These are phyloP conservation scores for Calephelis perditalis DNA, from an alignment of 2,888 invertebrate genomes.

Conservation along the genomic window DNA sequence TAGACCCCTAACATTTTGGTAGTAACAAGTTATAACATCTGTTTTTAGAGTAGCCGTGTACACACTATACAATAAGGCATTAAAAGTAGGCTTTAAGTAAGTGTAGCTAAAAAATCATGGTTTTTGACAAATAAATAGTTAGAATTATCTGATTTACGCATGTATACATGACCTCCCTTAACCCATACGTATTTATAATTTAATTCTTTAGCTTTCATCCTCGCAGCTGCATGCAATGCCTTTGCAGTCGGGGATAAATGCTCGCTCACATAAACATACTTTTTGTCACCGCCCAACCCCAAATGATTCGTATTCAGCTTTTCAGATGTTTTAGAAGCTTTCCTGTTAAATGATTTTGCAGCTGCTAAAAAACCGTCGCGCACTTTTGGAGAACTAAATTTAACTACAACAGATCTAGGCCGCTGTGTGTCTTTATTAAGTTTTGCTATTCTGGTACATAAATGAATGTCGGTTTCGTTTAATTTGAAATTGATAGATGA, in stretches of 20 bases:
- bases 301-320: constrained; percentile 24
- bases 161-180: constrained; percentile 23
- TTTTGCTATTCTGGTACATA: constrained; percentile 24
- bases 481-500: constrained; percentile 16
- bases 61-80: constrained; percentile 15
- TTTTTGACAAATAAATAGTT: constrained; percentile 1
- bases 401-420: constrained; percentile 26
- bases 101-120: neutral
- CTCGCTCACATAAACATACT: constrained; percentile 19
- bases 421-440: constrained; percentile 17
- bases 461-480: constrained; percentile 19
- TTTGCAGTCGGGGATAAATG: constrained; percentile 19
- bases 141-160: constrained; percentile 21
- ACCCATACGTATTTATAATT: constrained; percentile 26
- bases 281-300: constrained; percentile 18
- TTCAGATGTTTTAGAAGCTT: constrained; percentile 18
- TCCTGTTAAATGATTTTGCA: constrained; percentile 8
- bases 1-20: too few species aligned
- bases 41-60: constrained; percentile 15
- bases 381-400: constrained; percentile 20
- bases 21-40: constrained; percentile 2
- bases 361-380: constrained; percentile 27
- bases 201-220: constrained; percentile 4
- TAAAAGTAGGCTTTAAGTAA: constrained; percentile 4
- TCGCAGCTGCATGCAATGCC: constrained; percentile 24